phyloP scores from a whole-genome alignment of 2,888 invertebrate genomes.

The Hofmannophila pseudospretella region DNA sequence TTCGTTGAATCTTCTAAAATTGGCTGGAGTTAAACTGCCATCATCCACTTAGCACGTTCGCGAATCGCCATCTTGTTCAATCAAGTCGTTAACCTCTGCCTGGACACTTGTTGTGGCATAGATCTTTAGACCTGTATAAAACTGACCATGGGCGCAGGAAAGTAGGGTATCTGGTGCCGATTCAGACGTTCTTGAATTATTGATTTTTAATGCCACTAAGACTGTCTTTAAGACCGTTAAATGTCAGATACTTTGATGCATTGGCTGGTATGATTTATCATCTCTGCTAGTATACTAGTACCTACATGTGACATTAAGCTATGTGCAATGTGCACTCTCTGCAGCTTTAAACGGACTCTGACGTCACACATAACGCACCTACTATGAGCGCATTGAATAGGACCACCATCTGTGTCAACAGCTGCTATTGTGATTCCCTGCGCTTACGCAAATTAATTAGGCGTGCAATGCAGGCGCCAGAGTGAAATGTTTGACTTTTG shows the following conservation, averaged over 20 bases:
- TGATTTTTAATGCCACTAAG: constrained; percentile 2
- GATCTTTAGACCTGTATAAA: constrained; percentile 3
- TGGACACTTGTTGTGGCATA: constrained; percentile 26
- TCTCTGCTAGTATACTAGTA: constrained; percentile 21
- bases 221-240: not conserved
- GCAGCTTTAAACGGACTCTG: constrained; percentile 33
- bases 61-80: constrained; percentile 64
- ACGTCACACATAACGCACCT: constrained; percentile 39
- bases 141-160: constrained; percentile 11
- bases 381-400: constrained; percentile 35
- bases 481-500: constrained; percentile 24
- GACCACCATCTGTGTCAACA: constrained; percentile 54
- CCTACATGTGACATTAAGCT: constrained; percentile 16
- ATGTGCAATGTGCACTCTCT: constrained; percentile 12
- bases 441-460: constrained; percentile 54
- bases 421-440: constrained; percentile 59
- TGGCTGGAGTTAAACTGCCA: constrained; percentile 45
- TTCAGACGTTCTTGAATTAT: constrained; percentile 12
- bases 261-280: constrained; percentile 15
- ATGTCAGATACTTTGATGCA: constrained; percentile 10
- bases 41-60: constrained; percentile 70
- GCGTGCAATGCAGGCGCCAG: constrained; percentile 40
- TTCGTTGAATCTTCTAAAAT: constrained; percentile 26
- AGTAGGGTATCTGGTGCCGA: constrained; percentile 13
- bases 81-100: constrained; percentile 68